These are phyloP conservation scores for Phrynocephalus forsythii DNA, from an alignment of 2,797 vertebrate genomes.

Conservation along the genomic window DNA sequence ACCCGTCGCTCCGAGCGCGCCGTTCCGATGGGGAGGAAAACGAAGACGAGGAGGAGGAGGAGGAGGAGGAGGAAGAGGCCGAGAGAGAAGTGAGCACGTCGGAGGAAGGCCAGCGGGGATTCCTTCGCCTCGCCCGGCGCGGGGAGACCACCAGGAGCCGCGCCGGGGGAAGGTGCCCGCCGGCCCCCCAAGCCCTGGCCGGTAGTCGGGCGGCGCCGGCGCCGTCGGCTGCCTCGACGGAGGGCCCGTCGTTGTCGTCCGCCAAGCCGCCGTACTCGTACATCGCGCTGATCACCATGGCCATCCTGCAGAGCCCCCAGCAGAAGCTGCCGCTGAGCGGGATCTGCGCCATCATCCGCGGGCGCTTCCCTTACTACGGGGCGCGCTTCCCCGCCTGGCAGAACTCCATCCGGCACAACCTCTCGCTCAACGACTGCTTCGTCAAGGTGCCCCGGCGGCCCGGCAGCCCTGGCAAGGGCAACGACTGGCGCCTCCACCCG, in stretches of 20 bases:
- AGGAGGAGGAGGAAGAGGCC: constrained; percentile 66
- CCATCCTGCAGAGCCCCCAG: constrained; percentile 89
- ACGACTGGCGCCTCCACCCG: constrained; percentile 92
- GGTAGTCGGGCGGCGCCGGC: no score
- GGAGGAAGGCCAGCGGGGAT: constrained; percentile 68
- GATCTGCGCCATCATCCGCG: constrained; percentile 93
- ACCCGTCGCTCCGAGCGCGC: constrained; percentile 24
- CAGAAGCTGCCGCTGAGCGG: constrained; percentile 90
- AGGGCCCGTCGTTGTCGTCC: constrained; percentile 57
- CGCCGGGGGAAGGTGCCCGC: not conserved
- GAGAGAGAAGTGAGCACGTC: not conserved
- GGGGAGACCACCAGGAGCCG: not conserved
- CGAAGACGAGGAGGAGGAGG: constrained; percentile 41
- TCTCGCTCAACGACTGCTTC: constrained; percentile 91
- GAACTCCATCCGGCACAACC: constrained; percentile 91
- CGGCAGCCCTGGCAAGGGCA: constrained; percentile 90
- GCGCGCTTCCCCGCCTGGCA: constrained; percentile 92
- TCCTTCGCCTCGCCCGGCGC: constrained; percentile 6
- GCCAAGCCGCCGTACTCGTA: constrained; percentile 92
- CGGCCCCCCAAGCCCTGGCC: constrained; percentile 32
- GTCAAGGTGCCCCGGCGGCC: constrained; percentile 89
- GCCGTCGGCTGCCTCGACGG: constrained; percentile 26
- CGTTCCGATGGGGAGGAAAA: constrained; percentile 66
- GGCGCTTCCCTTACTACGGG: constrained; percentile 90
- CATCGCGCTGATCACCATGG: constrained; percentile 94